phyloP scores from a whole-genome alignment of 2,113 vertebrate species.

The Platichthys stellatus region DNA sequence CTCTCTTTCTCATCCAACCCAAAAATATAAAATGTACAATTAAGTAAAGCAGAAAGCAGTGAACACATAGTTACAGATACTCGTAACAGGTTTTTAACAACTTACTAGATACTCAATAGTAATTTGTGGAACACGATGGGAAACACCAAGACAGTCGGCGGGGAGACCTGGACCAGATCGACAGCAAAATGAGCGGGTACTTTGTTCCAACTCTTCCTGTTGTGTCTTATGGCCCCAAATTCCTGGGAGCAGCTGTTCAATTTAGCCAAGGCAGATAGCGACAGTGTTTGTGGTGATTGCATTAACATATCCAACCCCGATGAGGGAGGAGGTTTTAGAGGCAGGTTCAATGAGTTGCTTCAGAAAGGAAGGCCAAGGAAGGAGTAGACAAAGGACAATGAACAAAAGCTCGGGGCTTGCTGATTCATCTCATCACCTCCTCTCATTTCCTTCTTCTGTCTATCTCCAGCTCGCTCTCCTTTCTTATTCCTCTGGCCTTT shows the following conservation, averaged over 20 bases:
- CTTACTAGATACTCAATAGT: not conserved
- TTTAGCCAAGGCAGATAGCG: slow-evolving; percentile 78
- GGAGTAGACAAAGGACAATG: slow-evolving; percentile 50
- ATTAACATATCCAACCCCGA: slow-evolving; percentile 76
- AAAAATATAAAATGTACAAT: no score
- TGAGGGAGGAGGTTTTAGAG: slow-evolving; percentile 45
- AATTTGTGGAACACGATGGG: not conserved
- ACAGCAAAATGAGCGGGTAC: not conserved
- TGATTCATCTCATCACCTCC: slow-evolving; percentile 57
- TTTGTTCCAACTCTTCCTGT: slow-evolving; percentile 40
- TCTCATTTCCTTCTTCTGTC: slow-evolving; percentile 16
- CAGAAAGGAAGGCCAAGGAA: slow-evolving; percentile 23
- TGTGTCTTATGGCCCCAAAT: slow-evolving; percentile 61
- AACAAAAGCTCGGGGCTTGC: slow-evolving; percentile 53
- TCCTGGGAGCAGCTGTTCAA: slow-evolving; percentile 74
- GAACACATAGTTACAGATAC: no score
- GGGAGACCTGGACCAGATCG: slow-evolving; percentile 20
- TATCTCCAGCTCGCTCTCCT: not conserved
- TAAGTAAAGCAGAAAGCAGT: no score
- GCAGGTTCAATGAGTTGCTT: slow-evolving; percentile 28
- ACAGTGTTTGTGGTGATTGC: slow-evolving; percentile 77
- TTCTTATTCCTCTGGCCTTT: slow-evolving; percentile 10
- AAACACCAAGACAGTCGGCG: not conserved
- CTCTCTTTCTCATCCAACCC: no score
- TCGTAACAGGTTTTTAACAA: not conserved